Conservation (phyloP, 2,888 invertebrate genomes). For the Agrotis segetum region DNA sequence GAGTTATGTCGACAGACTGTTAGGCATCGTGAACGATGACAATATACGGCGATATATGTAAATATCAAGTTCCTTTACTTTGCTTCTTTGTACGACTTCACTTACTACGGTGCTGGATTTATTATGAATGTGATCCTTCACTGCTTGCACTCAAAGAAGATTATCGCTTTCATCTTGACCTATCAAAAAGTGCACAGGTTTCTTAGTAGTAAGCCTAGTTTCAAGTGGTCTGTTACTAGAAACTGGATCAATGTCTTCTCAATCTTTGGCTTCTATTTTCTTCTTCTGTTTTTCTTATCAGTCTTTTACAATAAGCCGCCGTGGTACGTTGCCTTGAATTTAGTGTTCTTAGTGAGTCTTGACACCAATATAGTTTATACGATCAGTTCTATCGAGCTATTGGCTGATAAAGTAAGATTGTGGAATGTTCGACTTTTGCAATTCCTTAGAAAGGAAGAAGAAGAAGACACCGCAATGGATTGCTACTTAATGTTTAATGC, state of each 20-base stretch:
- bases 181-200: neutral
- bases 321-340: conserved; percentile 22
- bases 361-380: conserved; percentile 22
- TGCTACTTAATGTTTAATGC: neutral
- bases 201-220: conserved; percentile 4
- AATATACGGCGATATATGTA: conserved; percentile 6
- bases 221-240: conserved; percentile 14
- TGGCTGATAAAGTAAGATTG: conserved; percentile 19
- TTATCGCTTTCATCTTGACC: neutral
- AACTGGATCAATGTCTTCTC: conserved; percentile 18
- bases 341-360: conserved; percentile 15
- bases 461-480: conserved; percentile 4
- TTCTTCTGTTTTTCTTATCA: neutral
- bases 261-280: conserved; percentile 14
- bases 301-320: neutral
- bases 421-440: conserved; percentile 13
- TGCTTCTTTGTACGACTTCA: conserved; percentile 23
- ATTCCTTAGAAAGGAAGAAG: neutral
- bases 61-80: conserved; percentile 19
- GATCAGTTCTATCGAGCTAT: conserved; percentile 10
- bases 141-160: conserved; percentile 6
- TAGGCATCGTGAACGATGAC: conserved; percentile 12
- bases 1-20: neutral
- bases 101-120: conserved; percentile 22
- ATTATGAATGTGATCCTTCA: conserved; percentile 17